phyloP scores from a whole-genome alignment of 2,797 vertebrate genomes.

The Loriculus beryllinus region DNA sequence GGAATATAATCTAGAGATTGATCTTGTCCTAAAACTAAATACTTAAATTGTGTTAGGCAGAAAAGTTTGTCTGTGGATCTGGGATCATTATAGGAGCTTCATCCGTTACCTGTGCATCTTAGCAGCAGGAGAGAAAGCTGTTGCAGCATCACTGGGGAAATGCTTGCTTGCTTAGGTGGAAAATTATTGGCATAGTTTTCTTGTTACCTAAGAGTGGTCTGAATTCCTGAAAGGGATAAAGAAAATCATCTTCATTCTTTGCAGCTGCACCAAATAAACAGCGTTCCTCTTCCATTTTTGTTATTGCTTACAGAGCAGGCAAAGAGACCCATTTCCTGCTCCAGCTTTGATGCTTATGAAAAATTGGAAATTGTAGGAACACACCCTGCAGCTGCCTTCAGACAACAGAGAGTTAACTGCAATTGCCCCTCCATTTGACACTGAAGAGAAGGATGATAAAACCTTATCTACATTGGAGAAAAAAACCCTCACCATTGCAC shows the following conservation, averaged over 20 bases:
- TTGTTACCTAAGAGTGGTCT: constrained; percentile 62
- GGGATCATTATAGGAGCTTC: not conserved
- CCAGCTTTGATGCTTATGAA: constrained; percentile 25
- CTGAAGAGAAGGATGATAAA: not conserved
- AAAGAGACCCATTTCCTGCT: constrained; percentile 21
- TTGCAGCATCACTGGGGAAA: constrained; percentile 32
- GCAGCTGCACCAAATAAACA: constrained; percentile 65
- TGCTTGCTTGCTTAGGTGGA: constrained; percentile 48
- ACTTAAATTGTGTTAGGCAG: not conserved
- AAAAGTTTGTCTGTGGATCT: not conserved
- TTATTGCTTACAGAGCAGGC: constrained; percentile 45
- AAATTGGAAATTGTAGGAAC: not conserved
- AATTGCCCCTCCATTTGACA: not conserved
- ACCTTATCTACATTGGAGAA: not conserved
- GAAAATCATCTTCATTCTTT: constrained; percentile 61
- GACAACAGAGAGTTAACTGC: constrained; percentile 12
- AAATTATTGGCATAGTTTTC: constrained; percentile 67
- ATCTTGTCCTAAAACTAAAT: not conserved
- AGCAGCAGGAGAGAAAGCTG: not conserved
- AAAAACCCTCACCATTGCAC: not conserved
- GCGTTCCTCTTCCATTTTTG: constrained; percentile 65
- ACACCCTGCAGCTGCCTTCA: not conserved
- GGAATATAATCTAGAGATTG: not conserved
- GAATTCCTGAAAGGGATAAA: constrained; percentile 66
- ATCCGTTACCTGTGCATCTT: constrained; percentile 24